Conservation (phyloP, 2,113 vertebrate genomes). For the Proteles cristata region DNA sequence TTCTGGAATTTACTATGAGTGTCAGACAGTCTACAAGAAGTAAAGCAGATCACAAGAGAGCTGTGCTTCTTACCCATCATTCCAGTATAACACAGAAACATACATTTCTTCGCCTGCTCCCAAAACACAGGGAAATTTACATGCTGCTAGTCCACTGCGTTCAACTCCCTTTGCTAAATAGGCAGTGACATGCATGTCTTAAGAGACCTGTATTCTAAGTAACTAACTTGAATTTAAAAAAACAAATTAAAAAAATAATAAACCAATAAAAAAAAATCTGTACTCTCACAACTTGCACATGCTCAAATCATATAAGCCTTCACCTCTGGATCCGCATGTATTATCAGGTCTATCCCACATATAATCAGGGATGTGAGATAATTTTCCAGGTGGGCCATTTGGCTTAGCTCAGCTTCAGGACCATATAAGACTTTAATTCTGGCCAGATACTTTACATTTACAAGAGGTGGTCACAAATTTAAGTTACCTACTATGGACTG, state of each 20-base stretch:
- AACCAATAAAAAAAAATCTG: neutral
- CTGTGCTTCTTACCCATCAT: neutral
- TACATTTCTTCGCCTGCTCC: too few species aligned
- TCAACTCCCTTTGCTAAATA: neutral
- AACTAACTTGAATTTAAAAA: too few species aligned
- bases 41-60: neutral
- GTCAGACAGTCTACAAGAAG: neutral
- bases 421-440: neutral
- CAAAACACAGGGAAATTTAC: neutral
- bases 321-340: neutral
- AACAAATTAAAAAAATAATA: too few species aligned
- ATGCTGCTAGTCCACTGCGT: neutral
- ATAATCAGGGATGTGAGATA: neutral
- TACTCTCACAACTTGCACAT: neutral
- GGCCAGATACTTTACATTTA: neutral
- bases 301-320: neutral
- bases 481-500: neutral
- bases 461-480: neutral
- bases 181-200: neutral
- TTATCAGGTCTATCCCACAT: neutral
- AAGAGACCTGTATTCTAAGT: neutral
- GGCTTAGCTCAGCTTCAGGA: neutral
- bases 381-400: neutral
- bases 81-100: neutral
- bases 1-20: fast-evolving